Evolutionary conservation across 1,140 invertebrate species (phyloP), one percentile per base, ranked within the genome.

Genomic region (Neodiprion virginianus): DNA sequence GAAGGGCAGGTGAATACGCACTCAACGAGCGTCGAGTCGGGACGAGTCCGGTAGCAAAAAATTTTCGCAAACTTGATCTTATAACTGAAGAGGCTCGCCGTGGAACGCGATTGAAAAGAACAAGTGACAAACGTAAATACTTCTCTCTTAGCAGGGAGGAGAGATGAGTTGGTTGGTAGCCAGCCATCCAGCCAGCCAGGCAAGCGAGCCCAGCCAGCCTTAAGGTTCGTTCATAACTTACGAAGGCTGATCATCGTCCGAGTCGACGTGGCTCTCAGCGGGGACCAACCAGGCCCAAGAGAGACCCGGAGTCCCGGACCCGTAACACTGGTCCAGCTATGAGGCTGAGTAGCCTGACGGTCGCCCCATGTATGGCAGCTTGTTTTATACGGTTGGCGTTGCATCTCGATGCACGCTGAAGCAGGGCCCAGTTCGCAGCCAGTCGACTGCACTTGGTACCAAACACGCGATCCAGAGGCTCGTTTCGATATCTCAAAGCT

Each of bases 341-440:
- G 82, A 80, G 80, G 78, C 77, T 79, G 83, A 84, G 84, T 61
- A 61, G 53, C 53, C 84, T 85, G 85, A 86, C 87, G 87, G 84
- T 87, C 87, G 85, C 86, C 86, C 87, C 87, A 88, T 88, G 87
- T 88, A 87, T 86, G 87, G 86, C 86, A 88, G 85, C 87, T 88
- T 88, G 86, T 87, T 88, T 87, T 87, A 87, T 86, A 81, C 68
- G 83, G 80, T 84, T 23, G 67, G 21, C 67, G 40, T 69, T 79
- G 83, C 82, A 85, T 84, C 82, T 80, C 83, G 78, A 84, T 84
- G 79, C 77, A 77, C 53, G 78, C 80, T 71, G 40, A 14, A 49
- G 5, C 50, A 12, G 12, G 49, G 28, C n/a, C 68, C 21, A 48
- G 50, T 61, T 61, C 53, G 53, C n/a, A 10, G 75, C 75, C 80